These are phyloP conservation scores for Urosaurus nigricauda DNA, from an alignment of 2,797 vertebrate genomes.

Conservation along the genomic window DNA sequence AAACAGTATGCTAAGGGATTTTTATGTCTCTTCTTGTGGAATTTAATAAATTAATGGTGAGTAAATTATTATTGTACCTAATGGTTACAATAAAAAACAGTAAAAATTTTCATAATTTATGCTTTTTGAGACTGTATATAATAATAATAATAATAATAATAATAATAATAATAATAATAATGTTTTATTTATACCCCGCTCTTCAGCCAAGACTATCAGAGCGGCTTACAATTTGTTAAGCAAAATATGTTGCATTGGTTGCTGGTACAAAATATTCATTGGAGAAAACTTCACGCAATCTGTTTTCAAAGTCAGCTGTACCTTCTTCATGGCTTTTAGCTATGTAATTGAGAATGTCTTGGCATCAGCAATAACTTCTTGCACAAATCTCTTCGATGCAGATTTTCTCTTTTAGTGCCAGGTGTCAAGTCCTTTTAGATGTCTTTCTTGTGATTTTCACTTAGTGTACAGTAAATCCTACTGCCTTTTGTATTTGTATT, in stretches of 20 bases:
- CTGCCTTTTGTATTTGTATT: rapidly evolving
- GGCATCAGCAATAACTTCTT: slow-evolving; percentile 25
- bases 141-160: too few species aligned
- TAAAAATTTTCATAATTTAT: neutral
- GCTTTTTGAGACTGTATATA: rapidly evolving
- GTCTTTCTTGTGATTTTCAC: slow-evolving; percentile 25
- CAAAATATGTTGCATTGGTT: neutral
- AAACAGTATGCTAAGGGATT: slow-evolving; percentile 50
- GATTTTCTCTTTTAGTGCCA: slow-evolving; percentile 69
- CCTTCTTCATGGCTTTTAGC: slow-evolving; percentile 43
- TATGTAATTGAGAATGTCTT: neutral
- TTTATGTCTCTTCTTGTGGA: slow-evolving; percentile 61
- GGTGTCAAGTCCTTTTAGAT: slow-evolving; percentile 51
- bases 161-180: too few species aligned
- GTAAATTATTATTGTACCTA: slow-evolving; percentile 16
- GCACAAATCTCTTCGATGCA: slow-evolving; percentile 60
- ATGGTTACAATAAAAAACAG: neutral
- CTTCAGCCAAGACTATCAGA: too few species aligned
- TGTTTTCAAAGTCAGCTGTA: slow-evolving; percentile 13
- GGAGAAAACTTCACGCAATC: neutral
- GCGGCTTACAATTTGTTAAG: too few species aligned
- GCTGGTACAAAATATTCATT: rapidly evolving
- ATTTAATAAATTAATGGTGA: slow-evolving; percentile 38
- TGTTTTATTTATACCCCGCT: too few species aligned
- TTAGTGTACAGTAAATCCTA: slow-evolving; percentile 25